Evolutionary conservation across 2,888 invertebrate genomes (phyloP), one percentile per base, ranked within the genome.

Genomic region (Drosophila cyrtoloma): DNA sequence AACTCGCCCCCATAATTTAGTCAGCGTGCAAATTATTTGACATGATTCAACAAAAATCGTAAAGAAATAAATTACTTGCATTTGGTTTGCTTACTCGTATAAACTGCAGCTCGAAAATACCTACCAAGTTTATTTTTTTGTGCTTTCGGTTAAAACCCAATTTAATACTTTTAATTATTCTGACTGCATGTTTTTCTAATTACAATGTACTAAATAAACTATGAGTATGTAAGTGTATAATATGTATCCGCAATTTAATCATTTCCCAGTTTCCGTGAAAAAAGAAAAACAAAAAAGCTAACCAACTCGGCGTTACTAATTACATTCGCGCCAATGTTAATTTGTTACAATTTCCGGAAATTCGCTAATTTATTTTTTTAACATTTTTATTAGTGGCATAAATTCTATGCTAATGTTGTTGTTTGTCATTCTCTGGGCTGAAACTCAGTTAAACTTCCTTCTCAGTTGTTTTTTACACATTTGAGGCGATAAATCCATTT

Each of bases 341-440:
- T 92, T 92, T 91, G 92, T 90, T 79, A 89, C 91, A 87, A 92
- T 89, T 91, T 92, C 92, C 91, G 91, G 91, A 87, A 84, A 77
- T 89, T 89, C 82, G 92, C 92, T 90, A 85, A 88, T 89, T 85
- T 82, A 86, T 84, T 86, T 87, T 82, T 86, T 72, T 71, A 26
- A 84, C 74, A 79, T 87, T 84, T 91, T 83, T 79, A 81, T 82
- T 90, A 81, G 89, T 71, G 74, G 72, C 75, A 87, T 85, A 89
- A 89, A 81, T 84, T 89, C 56, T 67, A 33, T 56, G 59, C 42
- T 65, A 28, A 33, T 74, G 61, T 76, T 63, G 63, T 33, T 65
- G 61, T 60, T 65, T 66, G 65, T 51, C 32, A 53, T 71, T 68
- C 67, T 66, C 59, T 68, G 42, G 74, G 73, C 76, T 71, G 26